Evolutionary conservation across 2,113 vertebrate species (phyloP).

Genomic region (Lamprotornis superbus): DNA sequence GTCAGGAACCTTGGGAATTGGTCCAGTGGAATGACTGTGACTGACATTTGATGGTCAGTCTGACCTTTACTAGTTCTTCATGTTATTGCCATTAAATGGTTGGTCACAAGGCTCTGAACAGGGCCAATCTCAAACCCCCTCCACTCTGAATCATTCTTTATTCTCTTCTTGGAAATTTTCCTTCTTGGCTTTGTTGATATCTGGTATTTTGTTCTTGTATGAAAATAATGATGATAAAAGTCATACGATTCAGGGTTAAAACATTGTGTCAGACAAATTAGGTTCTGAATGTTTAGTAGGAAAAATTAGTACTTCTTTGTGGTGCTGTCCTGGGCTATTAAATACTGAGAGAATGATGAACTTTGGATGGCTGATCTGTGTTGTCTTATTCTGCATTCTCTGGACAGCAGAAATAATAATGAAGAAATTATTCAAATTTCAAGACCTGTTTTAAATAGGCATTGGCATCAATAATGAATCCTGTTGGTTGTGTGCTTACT

Average conservation of each 20-base stretch:
- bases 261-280: neutral
- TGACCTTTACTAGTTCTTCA: constrained; percentile 21
- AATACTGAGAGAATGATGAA: neutral
- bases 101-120: neutral
- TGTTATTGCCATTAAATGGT: neutral
- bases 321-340: neutral
- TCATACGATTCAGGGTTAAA: neutral
- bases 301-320: neutral
- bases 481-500: neutral
- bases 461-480: neutral
- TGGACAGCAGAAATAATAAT: neutral
- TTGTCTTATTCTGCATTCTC: neutral
- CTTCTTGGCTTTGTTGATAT: neutral
- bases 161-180: neutral
- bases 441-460: neutral
- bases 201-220: neutral
- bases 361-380: neutral
- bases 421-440: neutral
- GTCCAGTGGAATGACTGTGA: neutral
- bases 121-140: neutral
- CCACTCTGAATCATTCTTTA: constrained; percentile 13
- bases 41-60: neutral
- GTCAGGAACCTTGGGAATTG: neutral
- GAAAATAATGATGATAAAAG: constrained; percentile 9
- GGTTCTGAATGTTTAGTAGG: neutral